Evolutionary conservation across 2,888 invertebrate genomes (phyloP).

Genomic region (Apamea sordens): DNA sequence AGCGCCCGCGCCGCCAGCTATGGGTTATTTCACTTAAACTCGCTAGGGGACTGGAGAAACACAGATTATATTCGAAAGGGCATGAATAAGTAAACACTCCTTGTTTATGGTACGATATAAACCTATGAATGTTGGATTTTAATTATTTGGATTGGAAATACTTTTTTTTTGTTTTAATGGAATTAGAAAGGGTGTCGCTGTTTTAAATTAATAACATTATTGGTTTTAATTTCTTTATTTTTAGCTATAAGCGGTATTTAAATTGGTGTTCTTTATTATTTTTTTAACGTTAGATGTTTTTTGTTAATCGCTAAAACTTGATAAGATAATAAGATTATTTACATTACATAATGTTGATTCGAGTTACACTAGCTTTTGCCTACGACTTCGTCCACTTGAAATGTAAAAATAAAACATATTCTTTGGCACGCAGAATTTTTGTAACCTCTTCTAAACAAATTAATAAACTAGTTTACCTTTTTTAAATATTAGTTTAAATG

Average conservation of each 20-base stretch:
- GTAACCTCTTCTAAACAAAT: no score
- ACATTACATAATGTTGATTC: no score
- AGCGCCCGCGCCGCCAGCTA: constrained; percentile 42
- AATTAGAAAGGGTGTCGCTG: neutral
- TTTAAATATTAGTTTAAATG: neutral
- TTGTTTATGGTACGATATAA: constrained; percentile 52
- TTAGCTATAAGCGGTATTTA: neutral
- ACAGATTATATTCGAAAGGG: constrained; percentile 56
- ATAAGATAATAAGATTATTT: no score
- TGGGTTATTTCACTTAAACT: constrained; percentile 58
- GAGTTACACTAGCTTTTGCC: neutral
- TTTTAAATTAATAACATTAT: neutral
- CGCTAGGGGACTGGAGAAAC: constrained; percentile 43
- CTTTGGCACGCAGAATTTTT: neutral
- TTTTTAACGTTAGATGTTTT: neutral
- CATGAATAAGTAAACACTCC: constrained; percentile 65
- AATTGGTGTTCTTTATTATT: neutral
- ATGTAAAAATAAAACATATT: neutral
- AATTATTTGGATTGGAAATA: neutral
- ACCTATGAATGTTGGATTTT: constrained; percentile 16
- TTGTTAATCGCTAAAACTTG: neutral
- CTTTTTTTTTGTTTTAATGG: neutral
- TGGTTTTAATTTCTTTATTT: neutral
- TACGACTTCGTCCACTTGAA: neutral
- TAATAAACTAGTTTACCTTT: neutral